phyloP scores from a whole-genome alignment of 2,888 invertebrate species.

The Epinotia bilunana region DNA sequence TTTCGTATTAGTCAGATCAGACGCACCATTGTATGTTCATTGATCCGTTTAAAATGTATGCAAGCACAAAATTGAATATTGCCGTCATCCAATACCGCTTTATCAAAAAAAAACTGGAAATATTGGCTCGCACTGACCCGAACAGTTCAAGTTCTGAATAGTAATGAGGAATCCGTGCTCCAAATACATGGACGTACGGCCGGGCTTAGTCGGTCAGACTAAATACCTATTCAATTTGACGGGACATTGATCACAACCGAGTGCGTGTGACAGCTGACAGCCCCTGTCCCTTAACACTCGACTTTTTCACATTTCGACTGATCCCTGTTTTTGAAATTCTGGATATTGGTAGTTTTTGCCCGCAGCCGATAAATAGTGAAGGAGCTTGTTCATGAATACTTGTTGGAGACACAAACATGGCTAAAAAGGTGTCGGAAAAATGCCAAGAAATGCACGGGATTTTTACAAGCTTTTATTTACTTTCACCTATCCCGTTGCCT shows the following conservation, averaged over 20 bases:
- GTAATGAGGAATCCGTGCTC: constrained; percentile 43
- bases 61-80: constrained; percentile 22
- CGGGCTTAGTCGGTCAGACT: constrained; percentile 56
- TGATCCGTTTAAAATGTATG: constrained; percentile 3
- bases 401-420: background rate
- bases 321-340: constrained; percentile 49
- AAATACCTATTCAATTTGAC: constrained; percentile 71
- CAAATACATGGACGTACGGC: constrained; percentile 36
- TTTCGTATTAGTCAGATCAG: background rate
- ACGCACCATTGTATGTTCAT: background rate
- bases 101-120: constrained; percentile 33
- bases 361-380: constrained; percentile 31
- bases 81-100: constrained; percentile 26
- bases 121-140: constrained; percentile 41
- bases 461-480: background rate
- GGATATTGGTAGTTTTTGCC: constrained; percentile 30
- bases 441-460: background rate
- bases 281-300: constrained; percentile 60
- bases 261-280: constrained; percentile 64
- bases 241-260: constrained; percentile 72
- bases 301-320: constrained; percentile 59
- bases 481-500: no score
- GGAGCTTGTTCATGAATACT: constrained; percentile 25
- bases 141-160: constrained; percentile 43
- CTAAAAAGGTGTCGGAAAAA: background rate